Evolutionary conservation across 2,113 vertebrate species (phyloP).

Genomic region (Dolichallabes microphthalmus): DNA sequence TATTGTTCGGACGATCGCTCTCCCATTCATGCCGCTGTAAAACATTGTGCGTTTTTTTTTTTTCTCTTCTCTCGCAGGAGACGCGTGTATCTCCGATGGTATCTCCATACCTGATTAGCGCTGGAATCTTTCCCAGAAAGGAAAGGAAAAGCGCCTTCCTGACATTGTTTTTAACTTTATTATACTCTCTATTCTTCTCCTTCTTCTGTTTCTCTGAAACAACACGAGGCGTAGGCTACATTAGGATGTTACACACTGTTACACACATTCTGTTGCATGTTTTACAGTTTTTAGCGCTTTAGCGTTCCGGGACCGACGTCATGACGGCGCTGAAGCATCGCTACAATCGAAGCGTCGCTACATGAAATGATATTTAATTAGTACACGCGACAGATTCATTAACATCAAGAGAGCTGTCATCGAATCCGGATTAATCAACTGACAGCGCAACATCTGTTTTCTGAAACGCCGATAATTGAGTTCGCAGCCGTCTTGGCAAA

Average conservation of each 20-base stretch:
- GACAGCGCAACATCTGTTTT: constrained; percentile 1
- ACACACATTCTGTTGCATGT: not conserved
- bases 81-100: not conserved
- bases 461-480: constrained; percentile 10
- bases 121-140: constrained; percentile 11
- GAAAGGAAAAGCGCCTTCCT: constrained; percentile 8
- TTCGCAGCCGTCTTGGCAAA: not conserved
- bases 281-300: not conserved
- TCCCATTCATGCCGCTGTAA: constrained; percentile 27
- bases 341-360: not conserved
- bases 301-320: not conserved
- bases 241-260: not conserved
- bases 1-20: constrained; percentile 44
- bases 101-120: not conserved
- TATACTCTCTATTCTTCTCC: not conserved
- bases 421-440: constrained; percentile 11
- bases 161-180: constrained; percentile 12
- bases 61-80: not conserved
- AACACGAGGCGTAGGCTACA: not conserved
- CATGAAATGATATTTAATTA: constrained; percentile 35
- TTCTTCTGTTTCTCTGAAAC: not conserved
- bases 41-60: constrained; percentile 18
- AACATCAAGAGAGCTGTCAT: not conserved
- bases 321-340: not conserved
- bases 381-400: constrained; percentile 12